Evolutionary conservation across 2,888 invertebrate genomes (phyloP), one percentile per base, ranked within the genome.

Genomic region (Callinectes sapidus): DNA sequence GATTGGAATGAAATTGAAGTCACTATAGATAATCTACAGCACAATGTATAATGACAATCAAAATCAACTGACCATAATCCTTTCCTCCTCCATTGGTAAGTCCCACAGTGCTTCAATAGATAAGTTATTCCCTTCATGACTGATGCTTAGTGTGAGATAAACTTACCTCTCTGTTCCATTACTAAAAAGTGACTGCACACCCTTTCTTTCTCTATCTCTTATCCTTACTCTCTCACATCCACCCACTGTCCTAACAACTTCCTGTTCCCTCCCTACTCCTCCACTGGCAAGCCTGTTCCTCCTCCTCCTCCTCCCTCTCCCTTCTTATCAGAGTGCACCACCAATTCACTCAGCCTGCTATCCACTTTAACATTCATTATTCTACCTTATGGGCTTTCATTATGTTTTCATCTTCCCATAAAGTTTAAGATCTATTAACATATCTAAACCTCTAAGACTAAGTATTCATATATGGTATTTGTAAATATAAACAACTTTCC

Each of bases 181-280:
- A 2, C 61, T 61, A 18, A 61, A 2, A 61, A 18, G 61, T 61
- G 23, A 48, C 3, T 48, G 48, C 48, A 48, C 61, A 23, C 61
- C 23, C 61, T 61, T 28, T 71, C 71, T 28, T n/a, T 71, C 71
- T 28, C 71, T 71, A 23, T 71, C 28, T 71, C 71, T 71, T 28
- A 28, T 71, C 28, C 28, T 71, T 71, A 28, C 28, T 71, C 28
- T 13, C 71, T 71, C n/a, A 71, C n/a, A 71, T 71, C 5, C 71
- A 71, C 71, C 71, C 71, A 71, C 71, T 10, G n/a, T 71, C n/a
- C 28, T 28, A 71, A 71, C 71, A n/a, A 71, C 71, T 71, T 71
- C 71, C 71, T 71, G 71, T 71, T 71, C 71, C 71, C 71, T n/a
- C 28, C 48, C 28, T 39, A 48, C 48, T 54, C 48, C 10, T 35